A percentile compares a stretch with the other conserved stretches of the same genome.
phyloP scores from a whole-genome alignment of 1,140 invertebrate genomes.

The Apocrypta bakeri region DNA sequence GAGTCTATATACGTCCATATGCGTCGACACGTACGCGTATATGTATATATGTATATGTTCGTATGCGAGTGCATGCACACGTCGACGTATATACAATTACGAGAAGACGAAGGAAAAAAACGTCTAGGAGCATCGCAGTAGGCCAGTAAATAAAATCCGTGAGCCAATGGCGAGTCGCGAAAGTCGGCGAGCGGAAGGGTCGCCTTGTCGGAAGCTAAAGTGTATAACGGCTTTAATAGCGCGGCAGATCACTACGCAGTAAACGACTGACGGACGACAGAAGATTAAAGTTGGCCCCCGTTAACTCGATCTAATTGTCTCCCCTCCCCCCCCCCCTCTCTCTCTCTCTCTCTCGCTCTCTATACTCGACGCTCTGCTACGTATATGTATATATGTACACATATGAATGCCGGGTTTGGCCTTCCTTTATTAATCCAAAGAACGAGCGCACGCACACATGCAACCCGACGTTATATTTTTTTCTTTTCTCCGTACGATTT shows the following conservation, averaged over 20 bases:
- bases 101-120: constrained; percentile 28
- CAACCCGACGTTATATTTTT: not conserved
- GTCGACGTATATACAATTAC: not conserved
- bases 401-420: constrained; percentile 54
- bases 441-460: not conserved
- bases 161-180: constrained; percentile 19
- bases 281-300: constrained; percentile 73
- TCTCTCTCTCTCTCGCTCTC: not conserved
- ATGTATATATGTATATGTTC: too few species aligned
- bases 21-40: too few species aligned
- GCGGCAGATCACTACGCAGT: constrained; percentile 72
- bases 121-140: not conserved
- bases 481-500: not conserved
- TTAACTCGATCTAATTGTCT: constrained; percentile 76
- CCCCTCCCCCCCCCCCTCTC: constrained; percentile 47
- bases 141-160: constrained; percentile 33
- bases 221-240: constrained; percentile 72
- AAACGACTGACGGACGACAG: constrained; percentile 74
- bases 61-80: too few species aligned
- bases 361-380: too few species aligned
- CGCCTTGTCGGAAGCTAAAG: constrained; percentile 58
- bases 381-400: not conserved
- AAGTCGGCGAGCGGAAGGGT: constrained; percentile 28
- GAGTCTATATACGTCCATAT: not conserved
- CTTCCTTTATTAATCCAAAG: constrained; percentile 72